A percentile compares a stretch with the other conserved stretches of the same genome.
Conservation (phyloP, 2,888 invertebrate genomes). For the Lepidonotus clava region DNA sequence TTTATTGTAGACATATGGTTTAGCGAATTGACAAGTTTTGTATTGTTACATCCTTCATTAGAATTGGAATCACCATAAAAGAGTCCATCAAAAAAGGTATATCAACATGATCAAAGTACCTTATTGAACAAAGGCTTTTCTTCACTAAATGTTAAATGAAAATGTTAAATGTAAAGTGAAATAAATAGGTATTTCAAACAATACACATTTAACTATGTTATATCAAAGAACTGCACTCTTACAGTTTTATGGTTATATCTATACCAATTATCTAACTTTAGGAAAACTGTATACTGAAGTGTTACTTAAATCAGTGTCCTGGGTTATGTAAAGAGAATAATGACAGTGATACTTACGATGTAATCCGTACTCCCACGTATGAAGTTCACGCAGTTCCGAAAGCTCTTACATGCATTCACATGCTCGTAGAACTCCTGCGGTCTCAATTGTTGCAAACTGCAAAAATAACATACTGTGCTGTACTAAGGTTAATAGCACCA, state of each 20-base stretch:
- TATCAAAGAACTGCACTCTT: neutral
- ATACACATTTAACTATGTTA: neutral
- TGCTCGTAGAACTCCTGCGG: slow-evolving; percentile 63
- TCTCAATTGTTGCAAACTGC: neutral
- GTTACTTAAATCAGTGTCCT: neutral
- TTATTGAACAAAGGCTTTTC: no score
- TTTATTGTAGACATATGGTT: neutral
- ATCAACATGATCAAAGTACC: no score
- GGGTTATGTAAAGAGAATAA: neutral
- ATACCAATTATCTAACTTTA: neutral
- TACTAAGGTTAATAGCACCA: no score
- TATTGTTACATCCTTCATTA: neutral
- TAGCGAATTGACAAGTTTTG: neutral
- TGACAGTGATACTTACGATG: neutral
- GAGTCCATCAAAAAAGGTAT: neutral
- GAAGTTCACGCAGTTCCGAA: slow-evolving; percentile 70
- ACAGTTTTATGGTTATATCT: neutral
- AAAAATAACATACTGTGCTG: neutral
- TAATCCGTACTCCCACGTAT: slow-evolving; percentile 66
- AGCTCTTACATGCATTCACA: slow-evolving; percentile 63
- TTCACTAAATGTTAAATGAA: no score
- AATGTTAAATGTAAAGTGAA: neutral
- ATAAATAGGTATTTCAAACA: neutral
- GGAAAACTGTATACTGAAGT: neutral
- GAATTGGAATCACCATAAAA: neutral